These are phyloP conservation scores for Drosophila kanekoi DNA, from an alignment of 2,888 invertebrate species.

Conservation along the genomic window DNA sequence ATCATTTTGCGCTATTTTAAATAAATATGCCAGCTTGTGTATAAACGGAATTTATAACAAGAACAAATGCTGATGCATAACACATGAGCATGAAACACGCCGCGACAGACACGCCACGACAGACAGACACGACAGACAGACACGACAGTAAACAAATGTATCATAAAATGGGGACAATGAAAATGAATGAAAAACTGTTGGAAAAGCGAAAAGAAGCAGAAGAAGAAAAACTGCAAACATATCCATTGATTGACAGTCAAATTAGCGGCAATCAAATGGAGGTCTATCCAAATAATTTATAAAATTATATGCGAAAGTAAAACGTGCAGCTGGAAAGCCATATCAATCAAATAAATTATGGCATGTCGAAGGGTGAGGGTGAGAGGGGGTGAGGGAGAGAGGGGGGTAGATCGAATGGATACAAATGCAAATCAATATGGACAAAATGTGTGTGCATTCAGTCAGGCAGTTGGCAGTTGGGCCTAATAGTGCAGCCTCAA, in stretches of 20 bases:
- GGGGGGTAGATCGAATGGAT: conserved; percentile 29
- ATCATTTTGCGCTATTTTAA: conserved; percentile 8
- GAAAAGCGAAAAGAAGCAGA: not conserved
- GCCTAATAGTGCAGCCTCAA: conserved; percentile 54
- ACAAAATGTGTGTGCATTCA: conserved; percentile 42
- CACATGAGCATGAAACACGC: conserved; percentile 42
- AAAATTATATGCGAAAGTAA: conserved; percentile 50
- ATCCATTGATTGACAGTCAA: conserved; percentile 74
- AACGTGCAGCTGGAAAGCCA: conserved; percentile 53
- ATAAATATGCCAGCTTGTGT: conserved; percentile 46
- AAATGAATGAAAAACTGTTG: conserved; percentile 26
- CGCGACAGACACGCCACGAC: conserved; percentile 24
- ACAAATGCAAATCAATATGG: conserved; percentile 64
- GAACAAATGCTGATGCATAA: conserved; percentile 21
- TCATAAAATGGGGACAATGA: conserved; percentile 45
- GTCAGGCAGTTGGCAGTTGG: conserved; percentile 35
- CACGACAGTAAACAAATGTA: conserved; percentile 50
- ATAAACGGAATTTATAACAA: conserved; percentile 39
- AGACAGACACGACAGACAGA: conserved; percentile 29
- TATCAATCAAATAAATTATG: conserved; percentile 76
- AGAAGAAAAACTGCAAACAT: conserved; percentile 37
- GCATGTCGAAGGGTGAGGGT: conserved; percentile 5
- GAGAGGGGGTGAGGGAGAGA: not conserved
- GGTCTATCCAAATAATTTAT: conserved; percentile 62
- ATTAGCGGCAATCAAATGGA: conserved; percentile 75